Percentiles rank a stretch among this genome's conserved stretches.
phyloP scores from a whole-genome alignment of 2,797 vertebrate species.

The Aldrovandia affinis region DNA sequence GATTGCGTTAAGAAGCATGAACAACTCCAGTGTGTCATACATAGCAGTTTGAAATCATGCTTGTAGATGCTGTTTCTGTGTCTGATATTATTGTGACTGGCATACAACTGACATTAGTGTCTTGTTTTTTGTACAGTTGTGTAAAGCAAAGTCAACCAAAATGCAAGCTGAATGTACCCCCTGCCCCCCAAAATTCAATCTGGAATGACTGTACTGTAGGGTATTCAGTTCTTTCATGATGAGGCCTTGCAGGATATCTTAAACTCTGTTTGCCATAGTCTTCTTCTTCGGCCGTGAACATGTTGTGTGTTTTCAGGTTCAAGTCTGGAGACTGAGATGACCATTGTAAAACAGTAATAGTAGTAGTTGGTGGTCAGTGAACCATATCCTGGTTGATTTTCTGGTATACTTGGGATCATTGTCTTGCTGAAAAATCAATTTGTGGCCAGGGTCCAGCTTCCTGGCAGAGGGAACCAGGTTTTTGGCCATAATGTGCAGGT shows the following conservation, averaged over 20 bases:
- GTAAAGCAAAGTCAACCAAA: constrained; percentile 11
- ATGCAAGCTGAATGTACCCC: neutral
- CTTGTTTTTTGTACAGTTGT: neutral
- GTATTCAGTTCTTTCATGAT: neutral
- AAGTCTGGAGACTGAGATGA: too few species aligned
- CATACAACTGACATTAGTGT: neutral
- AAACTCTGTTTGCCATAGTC: neutral
- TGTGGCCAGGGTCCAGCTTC: too few species aligned
- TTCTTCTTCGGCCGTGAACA: too few species aligned
- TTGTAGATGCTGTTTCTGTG: neutral
- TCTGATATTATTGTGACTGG: constrained; percentile 12
- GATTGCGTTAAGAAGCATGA: neutral
- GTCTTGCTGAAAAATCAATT: too few species aligned
- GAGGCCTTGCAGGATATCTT: neutral
- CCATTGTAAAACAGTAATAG: too few species aligned
- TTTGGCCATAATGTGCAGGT: too few species aligned
- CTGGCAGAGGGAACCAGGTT: too few species aligned
- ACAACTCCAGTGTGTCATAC: neutral
- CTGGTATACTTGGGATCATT: too few species aligned
- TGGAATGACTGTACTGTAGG: neutral
- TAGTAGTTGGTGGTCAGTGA: too few species aligned
- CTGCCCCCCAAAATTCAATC: neutral
- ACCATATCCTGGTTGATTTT: too few species aligned
- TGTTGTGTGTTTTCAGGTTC: too few species aligned
- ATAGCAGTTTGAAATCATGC: neutral